These are phyloP conservation scores for Cyanoderma ruficeps DNA, from an alignment of 2,113 vertebrate genomes.

Conservation along the genomic window DNA sequence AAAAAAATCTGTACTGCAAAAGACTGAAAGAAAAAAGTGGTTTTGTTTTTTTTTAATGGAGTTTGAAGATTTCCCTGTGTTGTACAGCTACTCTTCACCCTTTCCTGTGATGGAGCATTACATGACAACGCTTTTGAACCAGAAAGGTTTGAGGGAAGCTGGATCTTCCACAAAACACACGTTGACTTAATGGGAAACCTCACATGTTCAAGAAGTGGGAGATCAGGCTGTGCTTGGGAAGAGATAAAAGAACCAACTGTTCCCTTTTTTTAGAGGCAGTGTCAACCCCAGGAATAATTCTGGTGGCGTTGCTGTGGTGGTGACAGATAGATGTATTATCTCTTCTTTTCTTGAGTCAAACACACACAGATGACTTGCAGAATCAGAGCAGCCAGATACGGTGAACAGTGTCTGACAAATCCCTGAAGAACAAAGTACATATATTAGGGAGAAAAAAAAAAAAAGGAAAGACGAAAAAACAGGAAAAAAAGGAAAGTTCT, in stretches of 20 bases:
- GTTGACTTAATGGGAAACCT: not conserved
- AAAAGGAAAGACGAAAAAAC: not conserved
- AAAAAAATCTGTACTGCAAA: fast-evolving
- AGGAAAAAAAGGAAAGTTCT: not conserved
- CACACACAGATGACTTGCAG: not conserved
- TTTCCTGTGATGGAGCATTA: not conserved
- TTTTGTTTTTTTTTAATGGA: not conserved
- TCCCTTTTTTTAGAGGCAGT: not conserved
- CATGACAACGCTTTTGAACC: not conserved
- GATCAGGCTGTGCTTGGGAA: not conserved
- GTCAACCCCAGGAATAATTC: not conserved
- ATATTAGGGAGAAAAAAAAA: not conserved
- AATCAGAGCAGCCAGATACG: not conserved
- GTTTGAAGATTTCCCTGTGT: not conserved
- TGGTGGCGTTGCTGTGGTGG: not conserved
- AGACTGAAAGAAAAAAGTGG: not conserved
- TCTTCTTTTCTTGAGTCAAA: not conserved
- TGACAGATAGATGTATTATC: not conserved
- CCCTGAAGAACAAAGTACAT: not conserved
- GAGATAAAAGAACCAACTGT: not conserved
- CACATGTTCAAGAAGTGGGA: not conserved
- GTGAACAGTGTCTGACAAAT: not conserved
- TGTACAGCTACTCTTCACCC: not conserved
- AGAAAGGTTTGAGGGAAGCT: not conserved
- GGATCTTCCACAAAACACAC: not conserved